Conservation (phyloP, 2,888 invertebrate genomes). For the Stenodera caucasica region DNA sequence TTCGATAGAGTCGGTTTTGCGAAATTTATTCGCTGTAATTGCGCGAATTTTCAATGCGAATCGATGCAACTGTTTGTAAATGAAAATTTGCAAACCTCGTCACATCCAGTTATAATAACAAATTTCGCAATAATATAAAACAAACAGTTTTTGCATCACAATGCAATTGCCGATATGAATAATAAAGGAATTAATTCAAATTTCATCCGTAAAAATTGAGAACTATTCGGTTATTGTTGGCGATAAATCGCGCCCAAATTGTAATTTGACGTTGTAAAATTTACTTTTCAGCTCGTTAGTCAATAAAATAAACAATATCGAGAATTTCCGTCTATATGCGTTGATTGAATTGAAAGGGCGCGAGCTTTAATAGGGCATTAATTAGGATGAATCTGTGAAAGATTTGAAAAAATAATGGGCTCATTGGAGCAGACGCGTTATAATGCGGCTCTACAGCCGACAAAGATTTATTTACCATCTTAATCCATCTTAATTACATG, state of each 20-base stretch:
- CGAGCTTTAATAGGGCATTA: constrained; percentile 47
- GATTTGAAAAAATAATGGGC: constrained; percentile 40
- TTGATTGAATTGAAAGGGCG: constrained; percentile 33
- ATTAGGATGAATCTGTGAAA: constrained; percentile 37
- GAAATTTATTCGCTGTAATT: no score
- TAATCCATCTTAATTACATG: constrained; percentile 47
- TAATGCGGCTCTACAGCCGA: constrained; percentile 40
- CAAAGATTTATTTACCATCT: constrained; percentile 43
- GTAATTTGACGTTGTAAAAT: no score
- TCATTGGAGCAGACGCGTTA: constrained; percentile 43
- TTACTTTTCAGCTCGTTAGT: no score
- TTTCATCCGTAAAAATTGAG: not conserved
- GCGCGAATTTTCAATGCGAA: no score
- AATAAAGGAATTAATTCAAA: not conserved
- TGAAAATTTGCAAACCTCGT: not conserved
- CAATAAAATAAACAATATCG: no score
- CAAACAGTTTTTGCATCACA: not conserved
- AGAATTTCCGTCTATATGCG: no score
- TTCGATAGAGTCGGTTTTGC: no score
- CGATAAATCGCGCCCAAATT: no score
- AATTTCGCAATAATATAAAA: not conserved
- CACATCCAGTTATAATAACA: not conserved
- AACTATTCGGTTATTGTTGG: no score
- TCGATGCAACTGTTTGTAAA: not conserved
- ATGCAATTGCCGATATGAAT: no score